Evolutionary conservation across 2,888 invertebrate species (phyloP).

Genomic region (Perdita meconis): DNA sequence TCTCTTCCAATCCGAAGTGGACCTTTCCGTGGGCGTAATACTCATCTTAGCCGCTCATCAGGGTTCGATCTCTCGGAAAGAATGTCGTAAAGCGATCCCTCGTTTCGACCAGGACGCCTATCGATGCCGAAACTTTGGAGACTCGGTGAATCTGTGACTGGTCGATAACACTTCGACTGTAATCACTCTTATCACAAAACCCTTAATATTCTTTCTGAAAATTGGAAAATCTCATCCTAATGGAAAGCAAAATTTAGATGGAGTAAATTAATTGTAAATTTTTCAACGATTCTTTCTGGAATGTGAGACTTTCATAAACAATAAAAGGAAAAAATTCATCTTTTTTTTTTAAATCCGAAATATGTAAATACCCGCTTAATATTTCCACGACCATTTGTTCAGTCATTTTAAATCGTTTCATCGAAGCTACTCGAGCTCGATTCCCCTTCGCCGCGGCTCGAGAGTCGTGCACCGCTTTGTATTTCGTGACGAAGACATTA

Average conservation of each 20-base stretch:
- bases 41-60: constrained; percentile 27
- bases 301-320: no score
- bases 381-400: no score
- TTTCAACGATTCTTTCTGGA: no score
- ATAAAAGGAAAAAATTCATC: no score
- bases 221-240: no score
- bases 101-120: constrained; percentile 22
- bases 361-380: no score
- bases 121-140: constrained; percentile 32
- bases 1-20: constrained; percentile 34
- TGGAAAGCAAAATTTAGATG: no score
- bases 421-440: not conserved
- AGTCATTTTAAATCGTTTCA: not conserved
- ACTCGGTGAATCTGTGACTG: constrained; percentile 5
- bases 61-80: constrained; percentile 29
- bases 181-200: no score
- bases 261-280: no score
- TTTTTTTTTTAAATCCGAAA: no score
- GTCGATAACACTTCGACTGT: not conserved
- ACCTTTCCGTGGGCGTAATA: constrained; percentile 35
- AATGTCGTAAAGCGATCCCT: constrained; percentile 41
- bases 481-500: not conserved
- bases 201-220: no score
- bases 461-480: not conserved
- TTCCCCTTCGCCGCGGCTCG: not conserved